Conservation (phyloP, 2,797 vertebrate species). For the Eidolon dupreanum region DNA sequence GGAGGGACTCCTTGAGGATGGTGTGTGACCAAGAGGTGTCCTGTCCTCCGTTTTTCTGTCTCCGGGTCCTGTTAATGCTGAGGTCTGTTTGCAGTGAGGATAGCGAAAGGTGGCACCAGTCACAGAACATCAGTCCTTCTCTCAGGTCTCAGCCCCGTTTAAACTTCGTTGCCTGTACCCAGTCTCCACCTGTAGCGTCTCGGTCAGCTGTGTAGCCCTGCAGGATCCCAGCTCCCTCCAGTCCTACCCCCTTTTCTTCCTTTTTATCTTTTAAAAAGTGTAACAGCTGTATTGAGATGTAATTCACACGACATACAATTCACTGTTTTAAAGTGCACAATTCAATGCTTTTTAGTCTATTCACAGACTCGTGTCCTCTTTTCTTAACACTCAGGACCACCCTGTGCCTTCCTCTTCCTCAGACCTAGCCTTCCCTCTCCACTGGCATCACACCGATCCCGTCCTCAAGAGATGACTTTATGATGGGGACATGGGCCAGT, state of each 20-base stretch:
- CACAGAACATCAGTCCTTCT: background rate
- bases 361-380: background rate
- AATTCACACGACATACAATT: background rate
- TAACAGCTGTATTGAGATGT: background rate
- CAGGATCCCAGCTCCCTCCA: background rate
- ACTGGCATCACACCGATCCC: background rate
- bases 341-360: background rate
- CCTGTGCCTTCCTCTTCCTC: background rate
- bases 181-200: background rate
- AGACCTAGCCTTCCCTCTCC: background rate
- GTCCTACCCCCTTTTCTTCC: background rate
- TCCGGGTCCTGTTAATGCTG: background rate
- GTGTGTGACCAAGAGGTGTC: background rate
- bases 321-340: background rate
- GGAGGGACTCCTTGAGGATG: background rate
- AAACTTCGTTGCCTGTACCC: background rate
- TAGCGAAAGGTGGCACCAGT: background rate
- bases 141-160: background rate
- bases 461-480: background rate
- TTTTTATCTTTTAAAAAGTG: background rate
- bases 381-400: background rate
- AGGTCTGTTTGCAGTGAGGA: background rate
- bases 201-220: background rate
- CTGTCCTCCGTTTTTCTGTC: background rate
- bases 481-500: background rate